Evolutionary conservation across 2,888 invertebrate species (phyloP), one percentile per base, ranked within the genome.

Genomic region (Apotomis turbidana): DNA sequence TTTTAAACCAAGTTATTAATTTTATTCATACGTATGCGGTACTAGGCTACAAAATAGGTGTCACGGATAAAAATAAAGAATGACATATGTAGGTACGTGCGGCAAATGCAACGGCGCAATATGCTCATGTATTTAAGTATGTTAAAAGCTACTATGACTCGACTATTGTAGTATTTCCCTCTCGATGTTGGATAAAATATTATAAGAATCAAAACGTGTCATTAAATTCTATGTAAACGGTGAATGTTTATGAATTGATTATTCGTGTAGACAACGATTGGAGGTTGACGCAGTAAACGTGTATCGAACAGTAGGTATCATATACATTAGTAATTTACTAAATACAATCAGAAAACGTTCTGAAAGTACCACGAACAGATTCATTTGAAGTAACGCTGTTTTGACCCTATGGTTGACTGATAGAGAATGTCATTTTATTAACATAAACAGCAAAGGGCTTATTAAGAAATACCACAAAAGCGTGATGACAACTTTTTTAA

Each of bases 11-110:
- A 41, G 3, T 27, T 27, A 41, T 0, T 49, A 49, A 9, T 49
- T 49, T 49, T 49, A 49, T 49, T 10, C 49, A 49, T 10, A 49
- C 9, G 49, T 49, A 49, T 49, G 49, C 49, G 10, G 8, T n/a
- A 49, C 49, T 41, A 41, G 10, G 49, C 49, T 2, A 49, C 10
- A 49, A 49, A 44, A 64, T 64, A 71, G 15, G 57, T 46, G 68
- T 68, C 68, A 72, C 46, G 27, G 58, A 63, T 57, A 68, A 68
- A 62, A 68, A 68, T 63, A 72, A 63, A 68, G 36, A 54, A 38
- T 68, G 67, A 62, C 71, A 61, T 51, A 51, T 36, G 54, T 55
- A 57, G 0, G 1, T 62, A 62, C 68, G 58, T 58, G 62, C 36
- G 46, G 58, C 13, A 63, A 27, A 63, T 68, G 52, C 62, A 63